Evolutionary conservation across 2,888 invertebrate species (phyloP).

Genomic region (Chrysolina oricalcia): DNA sequence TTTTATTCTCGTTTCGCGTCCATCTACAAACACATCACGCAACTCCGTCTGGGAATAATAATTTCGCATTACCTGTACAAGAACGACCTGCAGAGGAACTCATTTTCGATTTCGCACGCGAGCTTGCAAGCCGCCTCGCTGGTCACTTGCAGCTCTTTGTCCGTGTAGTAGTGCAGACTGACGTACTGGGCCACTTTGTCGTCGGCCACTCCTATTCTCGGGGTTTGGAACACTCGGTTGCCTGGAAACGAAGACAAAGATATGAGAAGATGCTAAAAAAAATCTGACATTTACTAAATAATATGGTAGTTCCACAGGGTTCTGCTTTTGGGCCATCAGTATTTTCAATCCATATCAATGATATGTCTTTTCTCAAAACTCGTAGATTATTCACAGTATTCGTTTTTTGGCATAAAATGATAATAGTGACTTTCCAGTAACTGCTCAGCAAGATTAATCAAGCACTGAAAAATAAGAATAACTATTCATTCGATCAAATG

Average conservation of each 20-base stretch:
- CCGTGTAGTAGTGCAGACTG: conserved; percentile 92
- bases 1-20: neutral
- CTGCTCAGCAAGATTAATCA: no score
- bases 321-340: no score
- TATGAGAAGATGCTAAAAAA: no score
- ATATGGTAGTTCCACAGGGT: neutral
- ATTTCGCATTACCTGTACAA: conserved; percentile 74
- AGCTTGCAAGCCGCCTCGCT: conserved; percentile 91
- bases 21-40: neutral
- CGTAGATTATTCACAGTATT: no score
- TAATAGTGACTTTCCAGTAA: no score
- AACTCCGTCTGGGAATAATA: neutral
- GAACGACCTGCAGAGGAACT: conserved; percentile 92
- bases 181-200: conserved; percentile 95
- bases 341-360: no score
- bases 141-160: conserved; percentile 93
- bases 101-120: conserved; percentile 93
- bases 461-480: no score
- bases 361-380: no score
- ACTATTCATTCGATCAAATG: no score
- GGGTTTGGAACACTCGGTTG: conserved; percentile 84
- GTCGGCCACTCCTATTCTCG: conserved; percentile 91
- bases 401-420: no score
- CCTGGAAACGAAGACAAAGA: conserved; percentile 44
- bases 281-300: no score